phyloP scores from a whole-genome alignment of 1,140 invertebrate genomes.

The Stratiolaelaps scimitus region DNA sequence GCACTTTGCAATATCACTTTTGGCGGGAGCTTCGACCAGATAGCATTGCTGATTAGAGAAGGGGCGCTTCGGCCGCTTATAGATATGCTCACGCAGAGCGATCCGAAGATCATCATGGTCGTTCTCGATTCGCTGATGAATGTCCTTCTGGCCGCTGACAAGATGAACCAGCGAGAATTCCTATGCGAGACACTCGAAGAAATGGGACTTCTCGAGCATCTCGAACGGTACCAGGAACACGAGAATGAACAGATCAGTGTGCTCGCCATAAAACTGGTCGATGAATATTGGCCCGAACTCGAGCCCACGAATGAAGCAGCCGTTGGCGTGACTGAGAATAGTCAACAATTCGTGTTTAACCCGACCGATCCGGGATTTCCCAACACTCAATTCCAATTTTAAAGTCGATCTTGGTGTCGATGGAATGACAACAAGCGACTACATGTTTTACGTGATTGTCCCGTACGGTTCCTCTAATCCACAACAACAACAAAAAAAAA shows the following conservation, averaged over 20 bases:
- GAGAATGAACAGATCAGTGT: slow-evolving; percentile 42
- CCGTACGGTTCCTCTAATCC: too few species aligned
- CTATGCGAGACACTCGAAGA: slow-evolving; percentile 1
- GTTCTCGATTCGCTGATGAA: slow-evolving; percentile 44
- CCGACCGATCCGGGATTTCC: too few species aligned
- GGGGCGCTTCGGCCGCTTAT: slow-evolving; percentile 42
- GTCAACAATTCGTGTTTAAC: too few species aligned
- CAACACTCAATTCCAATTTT: too few species aligned
- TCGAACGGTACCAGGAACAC: slow-evolving; percentile 43
- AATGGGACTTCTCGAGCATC: slow-evolving; percentile 39
- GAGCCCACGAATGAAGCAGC: too few species aligned
- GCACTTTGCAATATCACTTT: slow-evolving; percentile 64
- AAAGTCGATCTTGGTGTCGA: too few species aligned
- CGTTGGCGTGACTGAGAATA: too few species aligned
- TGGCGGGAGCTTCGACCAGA: slow-evolving; percentile 44
- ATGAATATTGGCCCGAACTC: slow-evolving; percentile 43
- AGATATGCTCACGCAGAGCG: too few species aligned
- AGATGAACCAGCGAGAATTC: background rate
- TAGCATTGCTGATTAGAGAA: slow-evolving; percentile 42
- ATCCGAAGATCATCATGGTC: slow-evolving; percentile 43
- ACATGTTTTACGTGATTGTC: too few species aligned
- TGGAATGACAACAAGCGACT: too few species aligned
- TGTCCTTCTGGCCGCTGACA: slow-evolving; percentile 40
- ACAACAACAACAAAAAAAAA: too few species aligned
- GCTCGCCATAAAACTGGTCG: slow-evolving; percentile 40